Evolutionary conservation across 2,113 vertebrate genomes (phyloP).

Genomic region (Bubo bubo): DNA sequence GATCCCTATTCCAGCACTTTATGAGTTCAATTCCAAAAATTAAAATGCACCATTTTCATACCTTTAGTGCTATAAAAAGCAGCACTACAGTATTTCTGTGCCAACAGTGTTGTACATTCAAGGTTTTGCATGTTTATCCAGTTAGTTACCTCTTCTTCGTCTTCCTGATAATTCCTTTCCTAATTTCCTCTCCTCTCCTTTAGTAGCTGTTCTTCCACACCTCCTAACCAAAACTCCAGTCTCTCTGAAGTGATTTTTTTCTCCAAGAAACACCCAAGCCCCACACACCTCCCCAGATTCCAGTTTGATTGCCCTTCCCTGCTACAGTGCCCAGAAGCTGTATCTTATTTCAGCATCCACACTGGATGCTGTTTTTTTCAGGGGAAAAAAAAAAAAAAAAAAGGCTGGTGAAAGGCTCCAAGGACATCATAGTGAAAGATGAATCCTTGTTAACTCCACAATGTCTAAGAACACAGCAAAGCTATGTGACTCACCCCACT

Average conservation of each 20-base stretch:
- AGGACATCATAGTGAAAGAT: background rate
- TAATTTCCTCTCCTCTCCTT: background rate
- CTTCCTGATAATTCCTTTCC: background rate
- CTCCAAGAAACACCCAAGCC: background rate
- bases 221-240: background rate
- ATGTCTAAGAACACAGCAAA: background rate
- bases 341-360: background rate
- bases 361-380: background rate
- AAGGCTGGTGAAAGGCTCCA: background rate
- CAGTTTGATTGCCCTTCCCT: background rate
- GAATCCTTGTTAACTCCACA: background rate
- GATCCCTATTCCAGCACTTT: background rate
- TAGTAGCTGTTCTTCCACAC: background rate
- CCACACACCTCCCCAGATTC: accelerated
- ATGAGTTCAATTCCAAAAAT: background rate
- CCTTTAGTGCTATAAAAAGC: background rate
- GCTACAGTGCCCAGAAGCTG: background rate
- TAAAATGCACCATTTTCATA: background rate
- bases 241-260: background rate
- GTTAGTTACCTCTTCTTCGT: background rate
- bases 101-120: background rate
- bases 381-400: background rate
- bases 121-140: background rate
- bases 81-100: background rate
- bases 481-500: background rate